Evolutionary conservation across 2,797 vertebrate species (phyloP).

Genomic region (Nannoperca obscura): DNA sequence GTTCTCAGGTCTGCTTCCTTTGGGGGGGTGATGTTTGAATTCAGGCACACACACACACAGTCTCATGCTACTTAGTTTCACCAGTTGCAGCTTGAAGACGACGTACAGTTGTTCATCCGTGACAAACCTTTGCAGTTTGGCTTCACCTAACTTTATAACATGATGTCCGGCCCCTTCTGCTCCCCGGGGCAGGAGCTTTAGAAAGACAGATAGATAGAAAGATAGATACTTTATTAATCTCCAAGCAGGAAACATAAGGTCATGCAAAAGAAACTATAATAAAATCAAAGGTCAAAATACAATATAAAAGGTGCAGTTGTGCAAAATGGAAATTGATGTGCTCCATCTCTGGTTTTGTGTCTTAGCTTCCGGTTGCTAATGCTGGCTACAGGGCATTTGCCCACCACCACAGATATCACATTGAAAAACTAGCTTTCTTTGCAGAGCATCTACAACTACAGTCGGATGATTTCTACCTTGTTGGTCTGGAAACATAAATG

Average conservation of each 20-base stretch:
- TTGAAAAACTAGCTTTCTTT: too few species aligned
- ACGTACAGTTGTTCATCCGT: not conserved
- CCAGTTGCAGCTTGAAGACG: not conserved
- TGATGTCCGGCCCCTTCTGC: not conserved
- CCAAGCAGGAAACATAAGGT: too few species aligned
- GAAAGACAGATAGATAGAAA: too few species aligned
- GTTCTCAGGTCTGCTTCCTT: slow-evolving; percentile 27
- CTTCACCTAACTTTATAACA: not conserved
- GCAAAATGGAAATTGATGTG: too few species aligned
- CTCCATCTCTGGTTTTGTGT: not conserved
- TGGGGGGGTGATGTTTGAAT: not conserved
- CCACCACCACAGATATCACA: not conserved
- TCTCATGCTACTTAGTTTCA: not conserved
- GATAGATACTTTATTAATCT: too few species aligned
- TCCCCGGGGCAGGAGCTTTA: too few species aligned
- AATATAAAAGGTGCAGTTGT: too few species aligned
- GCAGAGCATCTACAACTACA: too few species aligned
- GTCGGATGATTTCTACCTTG: too few species aligned
- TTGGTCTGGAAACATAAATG: too few species aligned
- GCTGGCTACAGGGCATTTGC: not conserved
- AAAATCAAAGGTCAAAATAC: too few species aligned
- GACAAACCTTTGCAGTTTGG: not conserved
- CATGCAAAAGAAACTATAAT: too few species aligned
- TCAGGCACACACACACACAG: not conserved
- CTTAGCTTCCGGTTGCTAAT: not conserved